These are phyloP conservation scores for Nasonia vitripennis DNA, from an alignment of 1,140 invertebrate genomes.

Conservation along the genomic window DNA sequence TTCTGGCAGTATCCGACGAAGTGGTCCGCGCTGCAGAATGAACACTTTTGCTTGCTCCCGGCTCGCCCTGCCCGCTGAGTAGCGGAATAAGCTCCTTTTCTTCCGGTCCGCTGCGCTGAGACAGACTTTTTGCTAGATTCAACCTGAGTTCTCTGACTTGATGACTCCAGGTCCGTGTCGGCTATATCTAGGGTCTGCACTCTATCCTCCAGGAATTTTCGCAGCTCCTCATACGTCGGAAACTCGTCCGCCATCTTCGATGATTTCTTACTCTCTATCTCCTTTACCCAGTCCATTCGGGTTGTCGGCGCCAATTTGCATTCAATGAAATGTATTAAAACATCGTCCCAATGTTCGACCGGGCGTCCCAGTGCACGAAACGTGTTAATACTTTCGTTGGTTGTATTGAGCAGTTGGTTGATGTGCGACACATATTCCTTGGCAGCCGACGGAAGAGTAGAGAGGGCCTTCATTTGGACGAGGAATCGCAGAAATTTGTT, in stretches of 20 bases:
- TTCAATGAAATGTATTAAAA: slow-evolving; percentile 59
- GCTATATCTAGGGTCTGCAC: background rate
- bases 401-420: slow-evolving; percentile 62
- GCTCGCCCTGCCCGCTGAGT: no score
- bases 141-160: background rate
- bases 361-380: slow-evolving; percentile 60
- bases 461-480: slow-evolving; percentile 60
- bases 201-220: background rate
- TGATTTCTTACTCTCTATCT: background rate
- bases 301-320: slow-evolving; percentile 58
- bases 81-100: no score
- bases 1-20: no score
- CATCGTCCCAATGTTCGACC: slow-evolving; percentile 61
- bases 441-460: slow-evolving; percentile 54
- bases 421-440: slow-evolving; percentile 55
- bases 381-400: slow-evolving; percentile 58
- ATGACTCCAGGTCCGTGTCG: background rate
- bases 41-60: no score
- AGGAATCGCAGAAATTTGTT: slow-evolving; percentile 60
- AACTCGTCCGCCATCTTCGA: background rate
- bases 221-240: background rate
- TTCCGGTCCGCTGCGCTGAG: no score
- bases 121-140: background rate
- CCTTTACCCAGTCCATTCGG: slow-evolving; percentile 57
- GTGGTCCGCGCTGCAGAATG: no score